Conservation (phyloP, 2,113 vertebrate genomes). For the Heptranchias perlo region DNA sequence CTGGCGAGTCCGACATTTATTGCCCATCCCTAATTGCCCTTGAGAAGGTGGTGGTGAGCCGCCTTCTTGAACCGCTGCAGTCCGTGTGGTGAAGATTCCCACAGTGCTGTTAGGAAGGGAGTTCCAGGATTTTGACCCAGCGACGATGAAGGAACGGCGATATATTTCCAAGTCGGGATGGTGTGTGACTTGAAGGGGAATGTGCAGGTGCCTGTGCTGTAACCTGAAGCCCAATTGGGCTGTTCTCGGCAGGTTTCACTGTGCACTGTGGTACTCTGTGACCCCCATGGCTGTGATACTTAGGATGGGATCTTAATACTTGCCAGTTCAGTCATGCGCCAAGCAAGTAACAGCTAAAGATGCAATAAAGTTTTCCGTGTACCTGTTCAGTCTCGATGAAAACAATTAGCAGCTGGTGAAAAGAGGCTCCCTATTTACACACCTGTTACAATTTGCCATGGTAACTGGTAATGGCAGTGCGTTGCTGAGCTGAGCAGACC, state of each 20-base stretch:
- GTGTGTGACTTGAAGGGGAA: too few relatives aligned
- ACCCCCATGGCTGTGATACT: background rate
- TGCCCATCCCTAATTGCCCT: too few relatives aligned
- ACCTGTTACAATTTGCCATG: background rate
- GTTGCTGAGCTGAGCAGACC: background rate
- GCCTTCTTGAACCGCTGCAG: too few relatives aligned
- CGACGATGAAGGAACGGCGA: too few relatives aligned
- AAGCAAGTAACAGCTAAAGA: background rate
- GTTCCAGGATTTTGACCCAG: too few relatives aligned
- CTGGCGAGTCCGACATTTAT: too few relatives aligned
- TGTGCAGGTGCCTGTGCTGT: too few relatives aligned
- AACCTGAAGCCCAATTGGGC: background rate
- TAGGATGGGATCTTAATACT: background rate
- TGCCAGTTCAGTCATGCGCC: background rate
- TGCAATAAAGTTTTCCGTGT: background rate
- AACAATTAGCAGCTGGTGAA: background rate
- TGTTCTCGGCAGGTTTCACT: background rate
- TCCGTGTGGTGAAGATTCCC: too few relatives aligned
- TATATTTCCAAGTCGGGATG: too few relatives aligned
- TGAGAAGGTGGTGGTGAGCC: too few relatives aligned
- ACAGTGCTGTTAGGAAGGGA: too few relatives aligned
- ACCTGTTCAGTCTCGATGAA: background rate
- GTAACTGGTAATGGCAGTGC: background rate
- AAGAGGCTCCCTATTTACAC: background rate
- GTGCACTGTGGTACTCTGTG: background rate